Base-by-base conservation (phyloP, 2,888 invertebrate genomes). In the Aelia acuminata region DNA sequence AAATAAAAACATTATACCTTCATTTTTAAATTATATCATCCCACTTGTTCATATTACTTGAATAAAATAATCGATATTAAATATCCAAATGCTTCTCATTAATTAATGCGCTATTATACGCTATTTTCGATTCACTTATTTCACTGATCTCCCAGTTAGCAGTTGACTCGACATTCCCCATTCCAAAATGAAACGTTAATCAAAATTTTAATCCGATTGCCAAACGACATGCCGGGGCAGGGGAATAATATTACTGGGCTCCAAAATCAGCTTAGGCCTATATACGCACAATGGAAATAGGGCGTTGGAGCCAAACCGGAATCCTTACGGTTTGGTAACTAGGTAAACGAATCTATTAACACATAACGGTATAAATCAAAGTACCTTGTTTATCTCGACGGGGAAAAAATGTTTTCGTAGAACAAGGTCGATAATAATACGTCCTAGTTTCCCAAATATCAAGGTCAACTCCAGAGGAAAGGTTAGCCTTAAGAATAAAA, bases 361-460 rank as follows among this genome's bases (percentile, higher is more conserved):
- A 85, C 57, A n/a, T 85, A 85, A 85, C 85, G 85, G 85, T 85
- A 53, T 85, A 22, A 85, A 85, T 85, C 85, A 85, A 85, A 43
- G 4, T 26, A 47, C 3, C 80, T 80, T 80, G 80, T 80, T 80
- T 80, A 80, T 80, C 80, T 47, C 43, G 11, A 3, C 4, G 4
- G 43, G n/a, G 39, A 80, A 80, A 80, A 80, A 35, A 80, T 80
- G 31, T 80, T 80, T 70, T 43, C 80, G n/a, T 22, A 43, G 43
- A 80, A 39, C 80, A 43, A 80, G 80, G 80, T 11, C 43, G 43
- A 47, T 43, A 80, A 80, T 80, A 22, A 80, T 80, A 43, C 43
- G 80, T 0, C 80, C 80, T 80, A 80, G 43, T 80, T 80, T 80
- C n/a, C 43, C 10, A 80, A 47, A 39, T 80, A 80, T 47, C 80